Evolutionary conservation across 2,888 invertebrate species (phyloP).

Genomic region (Meiosimyza decipiens): DNA sequence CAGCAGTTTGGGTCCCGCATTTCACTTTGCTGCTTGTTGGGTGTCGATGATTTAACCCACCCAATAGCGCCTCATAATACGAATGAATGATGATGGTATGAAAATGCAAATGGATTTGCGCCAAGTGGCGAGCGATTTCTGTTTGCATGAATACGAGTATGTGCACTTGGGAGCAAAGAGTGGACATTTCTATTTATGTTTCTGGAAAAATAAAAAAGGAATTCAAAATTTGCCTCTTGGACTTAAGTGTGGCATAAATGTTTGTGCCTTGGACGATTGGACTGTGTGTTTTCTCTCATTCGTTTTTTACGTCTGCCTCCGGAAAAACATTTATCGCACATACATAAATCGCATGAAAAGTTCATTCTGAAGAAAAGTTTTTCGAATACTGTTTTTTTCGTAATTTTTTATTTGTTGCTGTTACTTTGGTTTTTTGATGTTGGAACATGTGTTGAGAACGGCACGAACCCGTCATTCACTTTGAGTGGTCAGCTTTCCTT

Average conservation of each 20-base stretch:
- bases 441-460: constrained; percentile 27
- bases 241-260: constrained; percentile 11
- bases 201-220: constrained; percentile 2
- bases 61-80: constrained; percentile 40
- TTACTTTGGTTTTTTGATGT: constrained; percentile 1
- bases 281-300: not conserved
- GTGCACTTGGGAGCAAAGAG: constrained; percentile 23
- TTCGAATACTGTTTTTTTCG: not conserved
- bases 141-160: constrained; percentile 10
- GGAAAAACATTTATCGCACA: not conserved
- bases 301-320: constrained; percentile 4
- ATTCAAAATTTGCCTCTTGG: constrained; percentile 19
- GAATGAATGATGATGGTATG: constrained; percentile 47
- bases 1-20: constrained; percentile 10
- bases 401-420: constrained; percentile 10
- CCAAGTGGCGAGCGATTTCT: constrained; percentile 31
- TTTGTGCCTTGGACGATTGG: not conserved
- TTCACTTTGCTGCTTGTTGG: not conserved
- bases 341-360: constrained; percentile 31
- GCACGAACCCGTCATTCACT: constrained; percentile 4
- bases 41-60: not conserved
- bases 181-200: constrained; percentile 44
- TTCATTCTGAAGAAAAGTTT: constrained; percentile 27
- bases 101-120: constrained; percentile 46
- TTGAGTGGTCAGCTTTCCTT: not conserved